phyloP scores from a whole-genome alignment of 2,113 vertebrate species.

The Ascaphus truei region DNA sequence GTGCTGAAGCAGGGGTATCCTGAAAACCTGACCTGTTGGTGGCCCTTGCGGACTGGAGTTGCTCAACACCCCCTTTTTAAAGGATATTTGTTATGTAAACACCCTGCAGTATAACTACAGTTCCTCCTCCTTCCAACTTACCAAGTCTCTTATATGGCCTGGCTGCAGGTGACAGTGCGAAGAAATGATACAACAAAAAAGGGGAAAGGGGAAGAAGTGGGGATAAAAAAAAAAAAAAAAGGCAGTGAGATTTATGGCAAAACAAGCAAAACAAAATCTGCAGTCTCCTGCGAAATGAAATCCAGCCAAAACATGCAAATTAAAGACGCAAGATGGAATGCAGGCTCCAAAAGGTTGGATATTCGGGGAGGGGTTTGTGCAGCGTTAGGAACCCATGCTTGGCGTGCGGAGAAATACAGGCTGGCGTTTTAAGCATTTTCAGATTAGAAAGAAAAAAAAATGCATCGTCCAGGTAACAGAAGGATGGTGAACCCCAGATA shows the following conservation, averaged over 20 bases:
- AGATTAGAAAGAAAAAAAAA: too few relatives aligned
- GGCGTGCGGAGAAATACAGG: background rate
- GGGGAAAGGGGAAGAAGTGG: slow-evolving; percentile 42
- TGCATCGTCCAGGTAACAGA: too few relatives aligned
- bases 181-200: slow-evolving; percentile 54
- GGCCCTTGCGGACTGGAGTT: too few relatives aligned
- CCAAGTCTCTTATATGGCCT: slow-evolving; percentile 98
- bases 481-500: background rate
- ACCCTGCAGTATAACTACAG: too few relatives aligned
- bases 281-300: slow-evolving; percentile 59
- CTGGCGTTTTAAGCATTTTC: too few relatives aligned
- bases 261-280: slow-evolving; percentile 64
- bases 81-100: too few relatives aligned
- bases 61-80: too few relatives aligned
- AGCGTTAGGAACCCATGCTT: background rate
- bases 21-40: too few relatives aligned
- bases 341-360: background rate
- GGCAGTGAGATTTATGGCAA: slow-evolving; percentile 73
- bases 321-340: slow-evolving; percentile 39
- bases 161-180: slow-evolving; percentile 83
- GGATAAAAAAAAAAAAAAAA: slow-evolving; percentile 58
- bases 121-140: slow-evolving; percentile 71
- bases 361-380: too few relatives aligned
- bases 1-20: too few relatives aligned
- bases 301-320: slow-evolving; percentile 64